A percentile compares a stretch with the other conserved stretches of the same genome.
Conservation (phyloP, 2,113 vertebrate genomes). For the Natator depressus region DNA sequence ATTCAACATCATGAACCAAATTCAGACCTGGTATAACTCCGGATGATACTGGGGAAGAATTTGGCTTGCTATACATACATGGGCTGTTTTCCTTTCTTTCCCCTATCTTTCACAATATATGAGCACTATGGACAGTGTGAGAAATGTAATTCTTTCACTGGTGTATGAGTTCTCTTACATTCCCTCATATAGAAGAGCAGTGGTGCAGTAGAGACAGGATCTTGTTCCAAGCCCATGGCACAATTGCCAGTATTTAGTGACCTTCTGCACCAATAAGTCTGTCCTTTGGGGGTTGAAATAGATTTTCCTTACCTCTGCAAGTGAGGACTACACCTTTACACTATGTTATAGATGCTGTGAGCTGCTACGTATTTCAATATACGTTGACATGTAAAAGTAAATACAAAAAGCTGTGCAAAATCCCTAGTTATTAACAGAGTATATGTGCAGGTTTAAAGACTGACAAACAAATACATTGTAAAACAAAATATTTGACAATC, state of each 20-base stretch:
- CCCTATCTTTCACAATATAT: background rate
- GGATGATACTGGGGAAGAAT: background rate
- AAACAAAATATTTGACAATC: background rate
- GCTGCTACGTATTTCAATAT: constrained; percentile 32
- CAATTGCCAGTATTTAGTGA: constrained; percentile 50
- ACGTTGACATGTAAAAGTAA: constrained; percentile 17
- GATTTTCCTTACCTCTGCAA: constrained; percentile 54
- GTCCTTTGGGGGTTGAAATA: constrained; percentile 33
- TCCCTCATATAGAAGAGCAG: background rate
- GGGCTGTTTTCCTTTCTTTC: background rate
- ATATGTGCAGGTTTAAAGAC: background rate
- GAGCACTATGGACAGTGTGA: background rate
- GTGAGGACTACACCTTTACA: background rate
- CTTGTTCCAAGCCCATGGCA: background rate
- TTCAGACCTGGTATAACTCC: accelerated
- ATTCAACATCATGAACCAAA: accelerated
- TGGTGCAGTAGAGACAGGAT: accelerated
- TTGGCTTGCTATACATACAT: accelerated
- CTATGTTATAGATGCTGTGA: background rate
- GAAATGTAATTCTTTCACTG: background rate
- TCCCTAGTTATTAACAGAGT: background rate
- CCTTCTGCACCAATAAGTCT: constrained; percentile 36
- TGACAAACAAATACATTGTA: background rate
- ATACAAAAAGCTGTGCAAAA: background rate
- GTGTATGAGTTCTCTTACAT: background rate